phyloP scores from a whole-genome alignment of 2,888 invertebrate species.

The Drosophila rellima region DNA sequence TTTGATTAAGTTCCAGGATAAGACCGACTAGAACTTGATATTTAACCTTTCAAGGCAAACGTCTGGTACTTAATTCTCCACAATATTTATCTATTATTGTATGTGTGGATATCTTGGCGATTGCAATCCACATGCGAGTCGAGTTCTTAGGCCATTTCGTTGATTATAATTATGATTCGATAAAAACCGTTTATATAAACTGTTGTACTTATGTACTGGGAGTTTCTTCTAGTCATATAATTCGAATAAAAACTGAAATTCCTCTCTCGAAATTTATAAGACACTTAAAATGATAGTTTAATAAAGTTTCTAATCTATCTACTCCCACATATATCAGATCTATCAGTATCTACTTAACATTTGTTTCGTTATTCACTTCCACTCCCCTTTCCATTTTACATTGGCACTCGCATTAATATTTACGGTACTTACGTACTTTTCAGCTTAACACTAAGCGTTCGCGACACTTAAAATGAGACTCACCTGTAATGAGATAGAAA shows the following conservation, averaged over 20 bases:
- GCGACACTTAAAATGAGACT: conserved; percentile 42
- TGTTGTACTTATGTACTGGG: conserved; percentile 1
- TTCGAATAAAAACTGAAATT: background rate
- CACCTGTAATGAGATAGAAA: conserved; percentile 63
- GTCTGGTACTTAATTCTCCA: conserved; percentile 6
- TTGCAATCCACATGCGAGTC: background rate
- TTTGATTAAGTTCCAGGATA: conserved; percentile 46
- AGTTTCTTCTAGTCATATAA: conserved; percentile 6
- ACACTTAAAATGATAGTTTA: background rate
- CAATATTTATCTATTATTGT: conserved; percentile 7
- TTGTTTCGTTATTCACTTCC: background rate
- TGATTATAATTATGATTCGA: conserved; percentile 19
- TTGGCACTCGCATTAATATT: conserved; percentile 24
- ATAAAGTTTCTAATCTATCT: background rate
- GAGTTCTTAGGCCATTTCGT: conserved; percentile 6
- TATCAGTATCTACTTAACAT: background rate
- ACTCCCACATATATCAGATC: conserved; percentile 2
- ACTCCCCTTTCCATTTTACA: conserved; percentile 3
- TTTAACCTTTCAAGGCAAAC: conserved; percentile 15
- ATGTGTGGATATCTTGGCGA: conserved; percentile 5
- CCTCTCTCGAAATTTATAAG: background rate
- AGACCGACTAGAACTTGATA: conserved; percentile 15
- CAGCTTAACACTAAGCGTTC: conserved; percentile 29
- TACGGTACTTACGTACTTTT: conserved; percentile 50
- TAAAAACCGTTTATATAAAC: conserved; percentile 7